A percentile compares a stretch with the other conserved stretches of the same genome.
phyloP scores from a whole-genome alignment of 2,797 vertebrate species.

The Lutjanus campechanus region DNA sequence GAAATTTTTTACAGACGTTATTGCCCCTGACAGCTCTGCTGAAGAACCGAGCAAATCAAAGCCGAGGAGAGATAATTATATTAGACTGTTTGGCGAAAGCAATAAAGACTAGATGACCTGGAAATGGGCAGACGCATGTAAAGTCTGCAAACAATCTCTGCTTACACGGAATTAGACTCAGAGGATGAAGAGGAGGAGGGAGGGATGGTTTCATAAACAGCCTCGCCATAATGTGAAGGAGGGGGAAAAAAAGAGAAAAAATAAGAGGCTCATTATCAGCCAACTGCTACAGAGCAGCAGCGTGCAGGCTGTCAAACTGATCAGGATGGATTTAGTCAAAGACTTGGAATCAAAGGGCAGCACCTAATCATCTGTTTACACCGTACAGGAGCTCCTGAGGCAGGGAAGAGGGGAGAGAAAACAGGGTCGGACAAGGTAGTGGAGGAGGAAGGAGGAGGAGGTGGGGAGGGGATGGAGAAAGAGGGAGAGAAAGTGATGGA shows the following conservation, averaged over 20 bases:
- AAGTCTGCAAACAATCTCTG: conserved; percentile 51
- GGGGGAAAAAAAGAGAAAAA: background rate
- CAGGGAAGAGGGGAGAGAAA: background rate
- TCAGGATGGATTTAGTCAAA: conserved; percentile 62
- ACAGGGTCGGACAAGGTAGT: background rate
- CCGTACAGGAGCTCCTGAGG: conserved; percentile 17
- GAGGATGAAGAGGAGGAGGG: background rate
- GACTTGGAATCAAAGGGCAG: conserved; percentile 59
- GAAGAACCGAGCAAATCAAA: conserved; percentile 22
- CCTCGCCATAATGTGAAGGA: conserved; percentile 27
- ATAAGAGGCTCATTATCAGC: conserved; percentile 58
- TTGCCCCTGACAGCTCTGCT: conserved; percentile 52
- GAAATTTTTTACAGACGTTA: conserved; percentile 21
- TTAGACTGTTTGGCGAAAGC: conserved; percentile 51
- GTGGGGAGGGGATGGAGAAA: background rate
- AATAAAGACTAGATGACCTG: conserved; percentile 57
- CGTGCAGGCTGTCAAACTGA: conserved; percentile 41
- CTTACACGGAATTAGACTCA: conserved; percentile 27
- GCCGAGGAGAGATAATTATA: conserved; percentile 44
- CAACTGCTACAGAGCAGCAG: conserved; percentile 36
- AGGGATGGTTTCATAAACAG: conserved; percentile 44
- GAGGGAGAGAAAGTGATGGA: background rate
- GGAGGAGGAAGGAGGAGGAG: background rate
- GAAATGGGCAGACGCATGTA: conserved; percentile 40
- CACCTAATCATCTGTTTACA: conserved; percentile 64